Evolutionary conservation across 2,797 vertebrate species (phyloP).

Genomic region (Anas georgica): DNA sequence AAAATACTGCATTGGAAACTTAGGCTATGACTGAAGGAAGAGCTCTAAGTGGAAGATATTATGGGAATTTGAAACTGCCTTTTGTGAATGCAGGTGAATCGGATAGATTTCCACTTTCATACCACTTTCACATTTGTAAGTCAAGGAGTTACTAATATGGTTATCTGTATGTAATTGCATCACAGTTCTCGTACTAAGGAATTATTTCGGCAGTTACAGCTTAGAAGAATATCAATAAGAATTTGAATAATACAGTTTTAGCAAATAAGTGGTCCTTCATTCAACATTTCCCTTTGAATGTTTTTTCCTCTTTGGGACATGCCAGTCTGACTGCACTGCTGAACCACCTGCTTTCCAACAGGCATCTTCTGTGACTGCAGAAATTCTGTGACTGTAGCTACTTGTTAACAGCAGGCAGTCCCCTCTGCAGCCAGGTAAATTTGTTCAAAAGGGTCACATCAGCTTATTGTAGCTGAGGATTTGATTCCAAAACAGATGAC

Average conservation of each 20-base stretch:
- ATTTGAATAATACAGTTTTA: constrained; percentile 3
- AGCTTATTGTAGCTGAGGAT: not conserved
- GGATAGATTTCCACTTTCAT: constrained; percentile 1
- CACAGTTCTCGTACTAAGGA: not conserved
- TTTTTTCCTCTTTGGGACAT: not conserved
- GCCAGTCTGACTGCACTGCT: not conserved
- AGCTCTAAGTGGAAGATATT: not conserved
- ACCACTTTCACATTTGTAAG: not conserved
- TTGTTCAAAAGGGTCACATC: not conserved
- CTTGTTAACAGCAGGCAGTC: not conserved
- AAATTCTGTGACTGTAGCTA: not conserved
- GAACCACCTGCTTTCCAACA: not conserved
- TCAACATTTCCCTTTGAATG: not conserved
- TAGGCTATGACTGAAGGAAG: not conserved
- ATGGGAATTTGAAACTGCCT: not conserved
- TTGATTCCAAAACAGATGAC: not conserved
- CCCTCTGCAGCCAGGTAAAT: not conserved
- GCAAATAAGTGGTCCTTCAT: not conserved
- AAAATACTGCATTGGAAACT: not conserved
- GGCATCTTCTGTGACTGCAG: not conserved
- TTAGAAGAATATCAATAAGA: constrained; percentile 15
- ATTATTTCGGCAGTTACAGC: not conserved
- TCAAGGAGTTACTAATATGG: not conserved
- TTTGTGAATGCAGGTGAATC: constrained; percentile 18
- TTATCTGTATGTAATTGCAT: not conserved